Evolutionary conservation across 2,888 invertebrate genomes (phyloP), one percentile per base, ranked within the genome.

Genomic region (Melinaea marsaeus): DNA sequence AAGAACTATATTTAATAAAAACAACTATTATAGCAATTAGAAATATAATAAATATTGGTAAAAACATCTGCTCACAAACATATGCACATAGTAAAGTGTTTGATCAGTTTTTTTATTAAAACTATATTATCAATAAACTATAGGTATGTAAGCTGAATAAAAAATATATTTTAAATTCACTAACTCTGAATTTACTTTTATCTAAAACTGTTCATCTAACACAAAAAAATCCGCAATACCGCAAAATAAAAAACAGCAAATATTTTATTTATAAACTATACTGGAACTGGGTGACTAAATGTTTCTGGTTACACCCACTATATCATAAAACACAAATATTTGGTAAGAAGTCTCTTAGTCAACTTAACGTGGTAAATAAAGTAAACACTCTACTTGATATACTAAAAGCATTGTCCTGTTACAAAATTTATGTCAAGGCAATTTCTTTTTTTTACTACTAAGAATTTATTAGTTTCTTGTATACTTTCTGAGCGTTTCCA

Each of bases 371-470:
- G 13, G n/a, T 42, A 51, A 46, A 58, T 33, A 34, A 13, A 37
- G 32, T 22, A 37, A 57, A 58, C 47, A 47, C 13, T 22, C 22
- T 13, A 33, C 13, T 9, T 48, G 13, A 61, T 48, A 55, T 61
- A 37, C 51, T 61, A 42, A 57, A 51, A 61, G 57, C 57, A n/a
- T 61, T 57, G 51, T 57, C 51, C 57, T 57, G 57, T 61, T 61
- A 51, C 42, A 61, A 57, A 57, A 61, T 61, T 61, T 51, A 61
- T 61, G 56, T 46, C 57, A 57, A 32, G 32, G 47, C 61, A 51
- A 51, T 37, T 37, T 51, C 48, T 56, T 61, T 32, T 37, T 42
- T 22, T 46, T 48, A 47, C 47, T 34, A 54, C 35, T 51, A 59
- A 33, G 55, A 33, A 48, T 61, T 61, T 61, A 61, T 57, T 11